These are phyloP conservation scores for Rhineura floridana DNA, from an alignment of 2,113 vertebrate genomes.

Conservation along the genomic window DNA sequence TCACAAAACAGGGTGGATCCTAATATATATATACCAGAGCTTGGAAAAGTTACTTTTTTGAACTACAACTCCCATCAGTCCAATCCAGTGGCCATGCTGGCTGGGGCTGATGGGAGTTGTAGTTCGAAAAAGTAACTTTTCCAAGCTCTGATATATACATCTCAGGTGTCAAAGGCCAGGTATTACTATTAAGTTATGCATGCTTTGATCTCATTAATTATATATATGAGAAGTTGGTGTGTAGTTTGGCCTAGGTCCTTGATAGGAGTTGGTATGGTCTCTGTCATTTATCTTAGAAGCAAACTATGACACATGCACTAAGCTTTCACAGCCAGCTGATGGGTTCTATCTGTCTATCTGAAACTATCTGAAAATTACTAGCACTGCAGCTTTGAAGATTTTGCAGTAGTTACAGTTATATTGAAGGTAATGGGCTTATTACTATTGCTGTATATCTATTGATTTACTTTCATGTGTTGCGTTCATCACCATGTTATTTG, in stretches of 20 bases:
- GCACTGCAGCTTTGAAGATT: slow-evolving; percentile 4
- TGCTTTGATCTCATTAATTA: no score
- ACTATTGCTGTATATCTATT: not conserved
- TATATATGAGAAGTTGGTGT: no score
- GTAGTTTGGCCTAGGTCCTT: not conserved
- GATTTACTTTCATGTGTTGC: not conserved
- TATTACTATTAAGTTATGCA: no score
- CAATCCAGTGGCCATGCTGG: no score
- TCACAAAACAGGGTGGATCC: no score
- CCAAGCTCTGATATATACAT: no score
- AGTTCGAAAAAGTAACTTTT: no score
- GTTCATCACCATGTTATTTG: not conserved
- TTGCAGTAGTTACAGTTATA: slow-evolving; percentile 1
- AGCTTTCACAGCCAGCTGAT: not conserved
- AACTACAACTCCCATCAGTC: no score
- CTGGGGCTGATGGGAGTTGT: no score
- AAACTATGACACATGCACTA: not conserved
- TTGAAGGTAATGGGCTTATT: not conserved
- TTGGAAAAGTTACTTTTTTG: no score
- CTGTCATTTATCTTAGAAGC: not conserved
- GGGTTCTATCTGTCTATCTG: not conserved
- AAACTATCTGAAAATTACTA: not conserved
- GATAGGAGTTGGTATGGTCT: not conserved
- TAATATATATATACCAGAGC: no score
- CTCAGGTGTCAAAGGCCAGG: no score